phyloP scores from a whole-genome alignment of 2,113 vertebrate genomes.

The Eidolon helvum region DNA sequence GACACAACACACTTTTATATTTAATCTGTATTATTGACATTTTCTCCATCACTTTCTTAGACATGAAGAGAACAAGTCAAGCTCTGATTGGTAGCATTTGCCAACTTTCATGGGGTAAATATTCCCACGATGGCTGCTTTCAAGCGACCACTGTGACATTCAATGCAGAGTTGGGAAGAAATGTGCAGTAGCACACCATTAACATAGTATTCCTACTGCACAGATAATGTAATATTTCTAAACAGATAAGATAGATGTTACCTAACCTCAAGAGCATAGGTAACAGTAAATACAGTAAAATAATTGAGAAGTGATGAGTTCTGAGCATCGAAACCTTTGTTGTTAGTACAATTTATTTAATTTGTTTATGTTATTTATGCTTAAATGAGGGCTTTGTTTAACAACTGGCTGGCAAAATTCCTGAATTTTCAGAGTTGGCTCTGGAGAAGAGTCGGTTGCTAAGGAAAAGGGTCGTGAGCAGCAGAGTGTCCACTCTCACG shows the following conservation, averaged over 20 bases:
- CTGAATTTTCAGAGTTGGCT: background rate
- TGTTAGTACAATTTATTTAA: background rate
- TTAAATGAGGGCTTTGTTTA: background rate
- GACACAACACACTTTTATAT: background rate
- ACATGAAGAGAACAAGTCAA: background rate
- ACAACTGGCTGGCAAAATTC: background rate
- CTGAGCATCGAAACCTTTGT: background rate
- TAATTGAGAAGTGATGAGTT: background rate
- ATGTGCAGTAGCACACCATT: accelerated
- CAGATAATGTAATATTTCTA: background rate
- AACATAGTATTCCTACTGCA: background rate
- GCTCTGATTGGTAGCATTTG: background rate
- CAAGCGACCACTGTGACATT: background rate
- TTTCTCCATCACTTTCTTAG: background rate
- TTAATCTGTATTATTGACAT: background rate
- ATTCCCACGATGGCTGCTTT: background rate
- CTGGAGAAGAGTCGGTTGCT: background rate
- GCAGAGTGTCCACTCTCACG: too few species aligned
- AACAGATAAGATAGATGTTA: background rate
- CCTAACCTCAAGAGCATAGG: background rate
- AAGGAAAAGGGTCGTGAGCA: background rate
- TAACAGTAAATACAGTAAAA: background rate
- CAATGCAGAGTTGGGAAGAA: background rate
- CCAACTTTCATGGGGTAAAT: background rate
- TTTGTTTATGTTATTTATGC: background rate